These are phyloP conservation scores for Centroberyx gerrardi DNA, from an alignment of 2,797 vertebrate genomes.

Conservation along the genomic window DNA sequence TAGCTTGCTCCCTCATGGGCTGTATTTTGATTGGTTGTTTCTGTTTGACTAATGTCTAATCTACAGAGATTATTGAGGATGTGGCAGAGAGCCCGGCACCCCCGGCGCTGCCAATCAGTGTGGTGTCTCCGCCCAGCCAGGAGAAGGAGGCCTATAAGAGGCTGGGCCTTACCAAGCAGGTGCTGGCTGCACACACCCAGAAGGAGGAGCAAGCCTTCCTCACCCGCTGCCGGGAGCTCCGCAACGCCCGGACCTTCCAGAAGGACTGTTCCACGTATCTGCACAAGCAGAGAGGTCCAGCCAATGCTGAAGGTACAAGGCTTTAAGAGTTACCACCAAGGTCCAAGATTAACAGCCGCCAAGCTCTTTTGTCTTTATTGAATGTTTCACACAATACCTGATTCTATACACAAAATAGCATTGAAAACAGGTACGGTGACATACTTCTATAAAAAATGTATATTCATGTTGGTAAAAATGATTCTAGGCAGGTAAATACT, in stretches of 20 bases:
- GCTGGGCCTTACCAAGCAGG: constrained; percentile 94
- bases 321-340: not conserved
- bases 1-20: not conserved
- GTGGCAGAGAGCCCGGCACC: constrained; percentile 83
- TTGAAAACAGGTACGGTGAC: too few species aligned
- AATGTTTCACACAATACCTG: too few species aligned
- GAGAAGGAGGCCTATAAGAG: constrained; percentile 91
- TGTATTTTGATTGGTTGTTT: not conserved
- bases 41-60: constrained; percentile 20
- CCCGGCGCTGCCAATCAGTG: constrained; percentile 65
- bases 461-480: too few species aligned
- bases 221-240: constrained; percentile 89
- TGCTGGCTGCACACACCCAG: constrained; percentile 94
- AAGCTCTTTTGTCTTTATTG: too few species aligned
- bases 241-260: constrained; percentile 84
- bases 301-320: constrained; percentile 66
- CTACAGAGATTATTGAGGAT: constrained; percentile 92
- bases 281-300: constrained; percentile 75
- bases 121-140: constrained; percentile 81
- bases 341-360: too few species aligned
- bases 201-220: constrained; percentile 96
- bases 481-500: too few species aligned
- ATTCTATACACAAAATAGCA: too few species aligned
- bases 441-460: too few species aligned
- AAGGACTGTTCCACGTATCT: constrained; percentile 86